Evolutionary conservation across 2,113 vertebrate genomes (phyloP), one percentile per base, ranked within the genome.

Genomic region (Cacatua alba): DNA sequence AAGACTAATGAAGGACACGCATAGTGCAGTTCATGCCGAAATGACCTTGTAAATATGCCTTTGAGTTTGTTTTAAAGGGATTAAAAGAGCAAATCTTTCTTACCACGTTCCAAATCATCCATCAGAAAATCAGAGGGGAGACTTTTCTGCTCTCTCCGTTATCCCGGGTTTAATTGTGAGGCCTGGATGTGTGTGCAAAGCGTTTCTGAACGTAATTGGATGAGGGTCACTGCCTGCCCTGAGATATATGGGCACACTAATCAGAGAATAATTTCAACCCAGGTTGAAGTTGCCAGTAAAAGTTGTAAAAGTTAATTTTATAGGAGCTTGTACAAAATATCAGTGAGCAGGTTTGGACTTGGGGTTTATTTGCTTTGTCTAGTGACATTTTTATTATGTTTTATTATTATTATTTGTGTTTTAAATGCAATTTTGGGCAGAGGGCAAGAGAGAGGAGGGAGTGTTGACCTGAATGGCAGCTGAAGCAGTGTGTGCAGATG

Each of bases 371-470:
- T 91, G 92, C 91, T 92, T 84, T 76, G 76, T 90, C 93, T n/a
- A 11, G 52, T 81, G 86, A 95, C 82, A 26, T 71, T 88, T 96
- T 96, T 94, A 94, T 78, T 81, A 52, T 62, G 93, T 17, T 94
- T 94, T 92, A 89, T 95, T 94, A 92, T 96, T 92, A 88, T 96
- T 96, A 87, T 97, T 96, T 93, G 96, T 76, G 96, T 80, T 94
- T 91, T 51, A 48, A 84, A 76, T 39, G 95, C 80, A 62, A 1
- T 83, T 92, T 62, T 63, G 89, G 69, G 92, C 76, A 35, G 81
- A 46, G 51, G 81, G 84, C 82, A 81, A 60, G 57, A 31, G 55
- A 68, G 85, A 37, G 94, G 80, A 83, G 55, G 83, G 72, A 76
- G 88, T 9, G 4, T 37, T 76, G 95, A 18, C 43, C 94, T 65